Base-by-base conservation (phyloP, 2,113 vertebrate genomes). In the Lepus timidus region DNA sequence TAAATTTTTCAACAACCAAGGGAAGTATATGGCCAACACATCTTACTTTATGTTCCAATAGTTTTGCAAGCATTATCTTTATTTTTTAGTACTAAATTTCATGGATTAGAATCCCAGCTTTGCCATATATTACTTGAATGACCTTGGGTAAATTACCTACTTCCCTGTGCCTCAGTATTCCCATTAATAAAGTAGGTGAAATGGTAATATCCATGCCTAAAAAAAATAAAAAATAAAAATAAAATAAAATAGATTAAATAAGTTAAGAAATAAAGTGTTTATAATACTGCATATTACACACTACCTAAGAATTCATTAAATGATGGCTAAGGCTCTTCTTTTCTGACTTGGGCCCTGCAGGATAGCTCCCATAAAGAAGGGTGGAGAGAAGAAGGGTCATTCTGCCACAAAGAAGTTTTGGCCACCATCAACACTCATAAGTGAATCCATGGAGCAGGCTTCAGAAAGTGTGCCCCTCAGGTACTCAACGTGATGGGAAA, bases 1-100 rank as follows among this genome's bases (percentile, higher is more conserved):
- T 73, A 94, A 91, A 71, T 93, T 88, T 71, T 94, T 84, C 78
- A 90, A 16, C 68, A 90, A 68, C 68, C n/a, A n/a, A 4, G 9
- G 44, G 49, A 58, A 65, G 31, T 31, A 74, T 17, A 61, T 36
- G 27, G 84, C 58, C 95, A 96, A 49, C 14, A n/a, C 33, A 80
- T 51, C 71, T 73, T 58, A 83, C 29, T 79, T 84, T 49, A 74
- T 51, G 20, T 33, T 78, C 27, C 39, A 90, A 93, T 23, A 73
- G 14, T 88, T 83, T 25, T 51, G 22, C 61, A 82, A 76, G 70
- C n/a, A 73, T 79, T 88, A 82, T 71, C 61, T 90, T 93, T 68
- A 85, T 81, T 67, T 68, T 81, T 75, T 81, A 73, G 49, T 79
- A 79, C 25, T 78, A 80, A 92, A 85, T 25, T 58, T 85, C 82